Evolutionary conservation across 2,797 vertebrate species (phyloP).

Genomic region (Rachycentron canadum): DNA sequence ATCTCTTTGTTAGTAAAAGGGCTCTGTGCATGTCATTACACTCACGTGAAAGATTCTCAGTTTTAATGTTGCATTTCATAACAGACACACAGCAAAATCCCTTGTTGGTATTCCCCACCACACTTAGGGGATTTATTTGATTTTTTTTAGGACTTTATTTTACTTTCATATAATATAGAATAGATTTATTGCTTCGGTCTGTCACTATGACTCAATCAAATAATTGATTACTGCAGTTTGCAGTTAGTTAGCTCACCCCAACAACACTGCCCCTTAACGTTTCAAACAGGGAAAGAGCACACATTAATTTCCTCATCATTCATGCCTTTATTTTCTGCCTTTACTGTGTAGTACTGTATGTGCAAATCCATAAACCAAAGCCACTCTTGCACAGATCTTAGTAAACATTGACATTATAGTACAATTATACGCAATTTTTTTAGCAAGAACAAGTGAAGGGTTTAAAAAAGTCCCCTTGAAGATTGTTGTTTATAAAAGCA

Average conservation of each 20-base stretch:
- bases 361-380: neutral
- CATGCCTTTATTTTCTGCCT: neutral
- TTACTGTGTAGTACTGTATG: neutral
- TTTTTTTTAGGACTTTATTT: conserved; percentile 27
- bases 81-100: conserved; percentile 6
- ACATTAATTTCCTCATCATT: conserved; percentile 12
- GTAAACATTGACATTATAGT: conserved; percentile 11
- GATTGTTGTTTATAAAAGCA: conserved; percentile 13
- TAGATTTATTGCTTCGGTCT: conserved; percentile 22
- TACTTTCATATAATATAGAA: neutral
- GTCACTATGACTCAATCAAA: conserved; percentile 2
- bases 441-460: neutral
- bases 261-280: conserved; percentile 17
- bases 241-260: neutral
- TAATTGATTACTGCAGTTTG: conserved; percentile 4
- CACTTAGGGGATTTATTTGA: conserved; percentile 21
- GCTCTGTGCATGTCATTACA: conserved; percentile 52
- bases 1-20: conserved; percentile 47
- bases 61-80: conserved; percentile 32
- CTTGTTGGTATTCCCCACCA: conserved; percentile 25
- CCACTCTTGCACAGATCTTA: neutral
- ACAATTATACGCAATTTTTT: conserved; percentile 11
- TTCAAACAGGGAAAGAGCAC: too few relatives aligned
- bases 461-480: conserved; percentile 21
- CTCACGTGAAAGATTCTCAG: conserved; percentile 27